Conservation (phyloP, 2,888 invertebrate genomes). For the Caenorhabditis plicata region DNA sequence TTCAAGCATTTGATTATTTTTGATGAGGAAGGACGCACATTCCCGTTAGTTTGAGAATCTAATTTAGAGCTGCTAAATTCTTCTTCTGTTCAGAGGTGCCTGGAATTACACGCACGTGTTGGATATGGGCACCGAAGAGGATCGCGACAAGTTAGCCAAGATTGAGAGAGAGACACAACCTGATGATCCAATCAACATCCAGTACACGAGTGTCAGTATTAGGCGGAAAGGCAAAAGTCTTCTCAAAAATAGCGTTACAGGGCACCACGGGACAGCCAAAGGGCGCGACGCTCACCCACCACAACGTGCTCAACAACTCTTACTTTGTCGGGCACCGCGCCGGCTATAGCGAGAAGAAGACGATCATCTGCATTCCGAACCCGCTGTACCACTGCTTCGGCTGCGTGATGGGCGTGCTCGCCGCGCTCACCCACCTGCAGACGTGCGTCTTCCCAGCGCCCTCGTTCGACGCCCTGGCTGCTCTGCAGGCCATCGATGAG, state of each 20-base stretch:
- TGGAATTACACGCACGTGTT: slow-evolving; percentile 68
- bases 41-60: slow-evolving; percentile 36
- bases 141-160: slow-evolving; percentile 65
- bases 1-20: slow-evolving; percentile 72
- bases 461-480: slow-evolving; percentile 71
- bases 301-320: slow-evolving; percentile 78
- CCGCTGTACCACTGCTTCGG: slow-evolving; percentile 76
- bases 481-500: slow-evolving; percentile 73
- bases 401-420: slow-evolving; percentile 72
- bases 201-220: slow-evolving; percentile 67
- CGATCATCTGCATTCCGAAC: slow-evolving; percentile 53
- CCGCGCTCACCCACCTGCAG: slow-evolving; percentile 69
- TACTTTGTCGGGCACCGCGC: slow-evolving; percentile 71
- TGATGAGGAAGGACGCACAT: slow-evolving; percentile 66
- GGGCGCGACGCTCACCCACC: slow-evolving; percentile 73
- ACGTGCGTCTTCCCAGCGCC: slow-evolving; percentile 67
- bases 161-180: slow-evolving; percentile 70
- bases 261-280: slow-evolving; percentile 81
- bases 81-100: slow-evolving; percentile 67
- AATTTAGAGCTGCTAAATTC: background rate
- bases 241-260: too few species aligned
- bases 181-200: slow-evolving; percentile 76
- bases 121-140: slow-evolving; percentile 66
- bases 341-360: slow-evolving; percentile 64
- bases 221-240: too few species aligned